Evolutionary conservation across 2,113 vertebrate species (phyloP), one percentile per base, ranked within the genome.

Genomic region (Microtus pennsylvanicus): DNA sequence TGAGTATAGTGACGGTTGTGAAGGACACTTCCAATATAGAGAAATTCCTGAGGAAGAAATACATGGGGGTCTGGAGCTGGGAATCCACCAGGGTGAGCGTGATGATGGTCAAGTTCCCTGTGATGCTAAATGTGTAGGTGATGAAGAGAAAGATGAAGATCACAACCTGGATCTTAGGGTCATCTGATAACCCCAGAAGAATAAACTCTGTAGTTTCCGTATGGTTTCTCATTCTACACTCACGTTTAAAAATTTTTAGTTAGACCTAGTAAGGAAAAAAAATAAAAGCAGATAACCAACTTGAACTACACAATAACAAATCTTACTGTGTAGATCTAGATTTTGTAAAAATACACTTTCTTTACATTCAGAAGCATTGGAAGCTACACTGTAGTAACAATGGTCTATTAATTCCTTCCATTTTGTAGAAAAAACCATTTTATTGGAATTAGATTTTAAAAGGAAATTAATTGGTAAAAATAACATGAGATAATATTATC

Each of bases 21-120:
- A 97, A 98, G 14, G 93, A 96, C 69, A 96, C 47, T 89, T 98
- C 96, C 69, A 98, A 42, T 7, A 95, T 38, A 9, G 97, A 97
- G 65, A 97, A 97, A 89, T 97, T 97, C 11, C 95, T 94, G 47
- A 97, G 95, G 45, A 97, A 97, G 93, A 97, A 97, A 85, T 98
- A 97, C 94, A 96, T 97, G 89, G 93, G 96, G 1, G 89, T 94
- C 69, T 97, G 96, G 28, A 98, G 94, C 45, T 96, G 96, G 3
- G 33, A 28, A 14, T 98, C 97, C 65, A 95, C 11, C 38, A 95
- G 38, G 0, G 97, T 96, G 0, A 98, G 94, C 0, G 55, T 30
- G 80, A 98, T 92, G 28, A 98, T 96, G 8, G 94, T 96, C 92
- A 96, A 42, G 13, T 98, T 98, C 28, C 97, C 96, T 17, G 75